Conservation (phyloP, 2,113 vertebrate species). For the Mesocricetus auratus region DNA sequence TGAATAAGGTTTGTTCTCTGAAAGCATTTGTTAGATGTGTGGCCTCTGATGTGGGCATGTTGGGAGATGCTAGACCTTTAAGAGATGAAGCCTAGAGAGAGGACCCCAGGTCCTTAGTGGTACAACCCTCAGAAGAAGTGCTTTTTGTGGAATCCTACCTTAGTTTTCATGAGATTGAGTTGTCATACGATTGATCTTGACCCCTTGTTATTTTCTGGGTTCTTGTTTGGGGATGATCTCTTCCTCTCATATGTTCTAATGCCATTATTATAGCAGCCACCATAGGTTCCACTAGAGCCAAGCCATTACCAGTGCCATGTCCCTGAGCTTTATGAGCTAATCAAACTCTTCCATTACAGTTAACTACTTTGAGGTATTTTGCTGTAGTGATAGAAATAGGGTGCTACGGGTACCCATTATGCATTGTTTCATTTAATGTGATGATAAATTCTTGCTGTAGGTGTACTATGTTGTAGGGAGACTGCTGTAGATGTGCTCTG, state of each 20-base stretch:
- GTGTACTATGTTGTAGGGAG: not conserved
- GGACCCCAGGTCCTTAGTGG: no score
- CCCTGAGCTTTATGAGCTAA: no score
- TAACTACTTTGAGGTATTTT: not conserved
- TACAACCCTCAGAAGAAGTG: no score
- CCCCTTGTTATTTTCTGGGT: not conserved
- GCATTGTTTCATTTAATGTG: not conserved
- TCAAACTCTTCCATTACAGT: not conserved
- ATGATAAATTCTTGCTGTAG: not conserved
- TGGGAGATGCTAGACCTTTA: not conserved
- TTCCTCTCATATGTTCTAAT: not conserved
- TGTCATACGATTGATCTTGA: no score
- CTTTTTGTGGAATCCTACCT: not conserved
- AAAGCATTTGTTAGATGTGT: not conserved
- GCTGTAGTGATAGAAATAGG: not conserved
- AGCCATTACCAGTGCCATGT: not conserved
- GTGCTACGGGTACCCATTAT: no score
- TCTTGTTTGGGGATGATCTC: not conserved
- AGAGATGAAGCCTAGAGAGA: not conserved
- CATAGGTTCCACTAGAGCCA: not conserved
- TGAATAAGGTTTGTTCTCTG: not conserved
- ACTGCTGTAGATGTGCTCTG: no score
- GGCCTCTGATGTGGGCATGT: no score
- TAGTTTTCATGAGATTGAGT: not conserved
- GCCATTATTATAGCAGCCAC: not conserved